Evolutionary conservation across 2,797 vertebrate genomes (phyloP).

Genomic region (Perdix hodgsoniae): DNA sequence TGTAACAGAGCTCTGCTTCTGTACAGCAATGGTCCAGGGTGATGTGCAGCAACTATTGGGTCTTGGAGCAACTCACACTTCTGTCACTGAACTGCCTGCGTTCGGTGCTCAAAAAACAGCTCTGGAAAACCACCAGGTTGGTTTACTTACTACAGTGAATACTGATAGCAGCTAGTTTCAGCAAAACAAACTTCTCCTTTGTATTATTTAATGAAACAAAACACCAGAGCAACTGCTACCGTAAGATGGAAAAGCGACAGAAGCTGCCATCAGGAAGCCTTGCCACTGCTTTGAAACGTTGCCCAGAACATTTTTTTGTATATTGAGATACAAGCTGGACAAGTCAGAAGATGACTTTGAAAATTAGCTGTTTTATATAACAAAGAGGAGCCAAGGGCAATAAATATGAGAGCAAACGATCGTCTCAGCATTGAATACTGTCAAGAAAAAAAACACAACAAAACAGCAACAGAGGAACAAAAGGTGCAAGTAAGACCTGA

Average conservation of each 20-base stretch:
- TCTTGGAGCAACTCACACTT: background rate
- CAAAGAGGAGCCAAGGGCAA: background rate
- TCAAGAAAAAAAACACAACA: background rate
- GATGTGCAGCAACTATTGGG: background rate
- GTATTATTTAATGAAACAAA: background rate
- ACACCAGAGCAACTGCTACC: background rate
- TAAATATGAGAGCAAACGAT: background rate
- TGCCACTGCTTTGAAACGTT: background rate
- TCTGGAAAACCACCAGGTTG: background rate
- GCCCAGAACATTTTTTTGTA: background rate
- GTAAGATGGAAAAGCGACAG: background rate
- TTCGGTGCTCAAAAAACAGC: background rate
- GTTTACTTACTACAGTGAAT: background rate
- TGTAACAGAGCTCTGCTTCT: background rate
- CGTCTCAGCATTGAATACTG: background rate
- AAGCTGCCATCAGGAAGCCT: background rate
- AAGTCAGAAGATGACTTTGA: constrained; percentile 26
- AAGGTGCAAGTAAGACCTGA: background rate
- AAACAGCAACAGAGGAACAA: background rate
- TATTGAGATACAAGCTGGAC: background rate
- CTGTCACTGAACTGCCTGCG: accelerated
- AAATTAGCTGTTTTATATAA: constrained; percentile 31
- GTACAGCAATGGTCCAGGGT: background rate
- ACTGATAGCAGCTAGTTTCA: background rate
- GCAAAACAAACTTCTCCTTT: background rate